Evolutionary conservation across 2,888 invertebrate species (phyloP), one percentile per base, ranked within the genome.

Genomic region (Archips xylosteana): DNA sequence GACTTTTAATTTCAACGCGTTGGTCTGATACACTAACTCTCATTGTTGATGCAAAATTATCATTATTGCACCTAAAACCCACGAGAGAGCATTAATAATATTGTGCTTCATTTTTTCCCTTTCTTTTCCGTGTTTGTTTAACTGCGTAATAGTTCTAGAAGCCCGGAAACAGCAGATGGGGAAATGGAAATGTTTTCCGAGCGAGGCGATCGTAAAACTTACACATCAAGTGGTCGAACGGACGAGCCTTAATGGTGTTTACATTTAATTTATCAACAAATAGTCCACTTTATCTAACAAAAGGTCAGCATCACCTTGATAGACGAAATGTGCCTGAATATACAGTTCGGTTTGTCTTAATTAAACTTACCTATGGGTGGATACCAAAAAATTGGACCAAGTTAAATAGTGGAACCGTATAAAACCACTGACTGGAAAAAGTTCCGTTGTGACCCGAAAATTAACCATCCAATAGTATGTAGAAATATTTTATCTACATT

Each of bases 151-250:
- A 62, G 62, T 45, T 62, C 12, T 62, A 32, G 45, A 23, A 62
- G 15, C 45, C 62, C 15, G 62, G 62, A 45, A 62, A 62, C 62
- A 62, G 62, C 62, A 45, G 62, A 45, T 62, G 62, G 62, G 62
- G 13, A 62, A 62, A 62, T 45, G 23, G 32, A 57, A 57, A 57
- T 23, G 57, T 54, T 39, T 39, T 62, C 61, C 42, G 23, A 62
- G 62, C 62, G 57, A 6, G 23, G 42, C 62, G 62, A 23, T 62
- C 62, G 62, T 45, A 62, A 57, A 62, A 62, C 45, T 62, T 62
- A 45, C 62, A 62, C 62, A 45, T 62, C 45, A 45, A 62, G 62
- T 23, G 45, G 45, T 62, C 32, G 12, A 57, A 32, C 32, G 57
- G 32, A 57, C 12, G 45, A 62, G 45, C 62, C 62, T 62, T 42